These are phyloP conservation scores for Camelus dromedarius DNA, from an alignment of 2,113 vertebrate species.

Conservation along the genomic window DNA sequence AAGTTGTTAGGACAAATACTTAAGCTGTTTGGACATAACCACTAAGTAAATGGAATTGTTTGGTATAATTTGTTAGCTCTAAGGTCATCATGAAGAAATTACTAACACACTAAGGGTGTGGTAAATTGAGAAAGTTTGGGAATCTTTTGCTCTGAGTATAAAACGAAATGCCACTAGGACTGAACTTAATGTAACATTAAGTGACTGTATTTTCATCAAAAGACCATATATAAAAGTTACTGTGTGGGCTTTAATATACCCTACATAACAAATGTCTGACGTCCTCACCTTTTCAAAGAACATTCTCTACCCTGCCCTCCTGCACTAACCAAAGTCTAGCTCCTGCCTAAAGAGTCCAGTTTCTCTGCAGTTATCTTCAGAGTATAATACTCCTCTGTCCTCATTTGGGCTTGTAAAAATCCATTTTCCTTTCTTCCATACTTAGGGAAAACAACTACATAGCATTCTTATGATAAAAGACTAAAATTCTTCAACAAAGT, in stretches of 20 bases:
- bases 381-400: not conserved
- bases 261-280: not conserved
- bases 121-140: not conserved
- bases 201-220: not conserved
- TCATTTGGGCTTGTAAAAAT: not conserved
- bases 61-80: constrained; percentile 2
- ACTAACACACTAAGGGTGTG: not conserved
- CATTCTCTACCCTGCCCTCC: not conserved
- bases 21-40: not conserved
- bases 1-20: not conserved
- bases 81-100: constrained; percentile 7
- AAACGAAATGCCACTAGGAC: not conserved
- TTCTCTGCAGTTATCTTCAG: not conserved
- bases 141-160: not conserved
- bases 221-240: not conserved
- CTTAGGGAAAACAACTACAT: not conserved
- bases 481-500: constrained; percentile 13
- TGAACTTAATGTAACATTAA: not conserved
- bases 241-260: not conserved
- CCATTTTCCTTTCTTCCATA: not conserved
- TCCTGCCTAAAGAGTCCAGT: not conserved
- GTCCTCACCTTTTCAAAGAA: not conserved
- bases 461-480: not conserved
- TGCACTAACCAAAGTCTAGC: not conserved
- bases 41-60: not conserved